Evolutionary conservation across 2,797 vertebrate species (phyloP).

Genomic region (Apogon hyalosoma): DNA sequence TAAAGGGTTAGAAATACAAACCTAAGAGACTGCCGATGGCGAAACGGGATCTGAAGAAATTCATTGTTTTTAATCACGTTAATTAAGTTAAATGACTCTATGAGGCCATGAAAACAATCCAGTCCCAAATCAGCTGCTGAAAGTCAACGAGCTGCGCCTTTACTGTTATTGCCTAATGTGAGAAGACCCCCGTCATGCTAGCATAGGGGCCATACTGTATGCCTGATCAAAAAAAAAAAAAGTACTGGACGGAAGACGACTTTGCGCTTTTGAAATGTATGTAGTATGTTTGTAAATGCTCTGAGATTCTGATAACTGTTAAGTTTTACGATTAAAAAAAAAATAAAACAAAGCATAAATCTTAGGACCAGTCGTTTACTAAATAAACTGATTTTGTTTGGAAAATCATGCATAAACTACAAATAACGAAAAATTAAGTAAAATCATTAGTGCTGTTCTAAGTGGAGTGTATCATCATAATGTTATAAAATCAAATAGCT

Average conservation of each 20-base stretch:
- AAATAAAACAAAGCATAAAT: too few species aligned
- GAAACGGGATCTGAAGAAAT: constrained; percentile 69
- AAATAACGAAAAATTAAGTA: too few species aligned
- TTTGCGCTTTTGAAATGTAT: too few species aligned
- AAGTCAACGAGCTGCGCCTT: constrained; percentile 53
- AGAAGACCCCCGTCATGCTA: constrained; percentile 14
- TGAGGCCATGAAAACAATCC: neutral
- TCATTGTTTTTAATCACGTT: constrained; percentile 60
- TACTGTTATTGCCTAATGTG: neutral
- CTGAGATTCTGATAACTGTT: too few species aligned
- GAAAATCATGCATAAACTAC: too few species aligned
- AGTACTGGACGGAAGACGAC: neutral
- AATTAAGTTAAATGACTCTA: neutral
- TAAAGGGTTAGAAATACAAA: constrained; percentile 49
- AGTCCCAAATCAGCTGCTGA: constrained; percentile 19
- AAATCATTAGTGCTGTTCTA: too few species aligned
- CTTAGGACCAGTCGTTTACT: too few species aligned
- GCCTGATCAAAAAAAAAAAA: constrained; percentile 52
- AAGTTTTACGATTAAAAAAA: too few species aligned
- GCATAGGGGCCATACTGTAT: accelerated
- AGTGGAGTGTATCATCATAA: too few species aligned
- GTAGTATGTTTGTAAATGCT: too few species aligned
- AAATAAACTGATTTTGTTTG: too few species aligned
- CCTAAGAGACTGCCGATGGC: constrained; percentile 64
- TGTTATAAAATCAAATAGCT: too few species aligned